Conservation (phyloP, 2,113 vertebrate genomes). For the Anolis carolinensis region DNA sequence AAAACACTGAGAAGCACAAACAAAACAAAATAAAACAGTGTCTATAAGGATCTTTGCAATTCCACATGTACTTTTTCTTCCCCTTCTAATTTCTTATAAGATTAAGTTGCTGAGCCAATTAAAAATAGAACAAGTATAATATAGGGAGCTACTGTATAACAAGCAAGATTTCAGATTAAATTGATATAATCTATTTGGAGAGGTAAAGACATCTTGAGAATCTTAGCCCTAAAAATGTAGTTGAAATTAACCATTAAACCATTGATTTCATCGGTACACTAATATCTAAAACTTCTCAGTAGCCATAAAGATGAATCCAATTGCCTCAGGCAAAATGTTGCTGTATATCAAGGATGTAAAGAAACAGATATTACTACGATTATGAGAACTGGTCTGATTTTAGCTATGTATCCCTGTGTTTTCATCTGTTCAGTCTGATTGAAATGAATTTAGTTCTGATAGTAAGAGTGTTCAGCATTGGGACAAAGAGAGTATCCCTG, state of each 20-base stretch:
- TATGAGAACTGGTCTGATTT: background rate
- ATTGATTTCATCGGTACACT: background rate
- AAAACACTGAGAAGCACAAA: background rate
- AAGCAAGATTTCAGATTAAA: slow-evolving; percentile 6
- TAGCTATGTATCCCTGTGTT: background rate
- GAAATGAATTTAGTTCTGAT: background rate
- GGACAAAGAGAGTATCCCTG: too few relatives aligned
- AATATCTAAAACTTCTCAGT: background rate
- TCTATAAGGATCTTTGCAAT: background rate
- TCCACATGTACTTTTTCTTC: slow-evolving; percentile 5
- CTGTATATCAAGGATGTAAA: background rate
- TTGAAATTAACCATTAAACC: background rate
- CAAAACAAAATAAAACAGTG: background rate
- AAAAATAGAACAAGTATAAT: slow-evolving; percentile 18
- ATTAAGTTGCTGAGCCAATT: slow-evolving; percentile 5
- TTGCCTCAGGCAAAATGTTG: background rate
- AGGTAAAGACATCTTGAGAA: background rate
- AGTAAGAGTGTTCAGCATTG: too few relatives aligned
- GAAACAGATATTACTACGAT: background rate
- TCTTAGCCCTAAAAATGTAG: background rate
- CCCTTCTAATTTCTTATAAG: background rate
- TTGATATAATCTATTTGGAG: slow-evolving; percentile 8
- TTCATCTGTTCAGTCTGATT: background rate
- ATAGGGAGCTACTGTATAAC: background rate
- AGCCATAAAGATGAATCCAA: background rate